Evolutionary conservation across 2,797 vertebrate species (phyloP).

Genomic region (Hemibagrus guttatus): DNA sequence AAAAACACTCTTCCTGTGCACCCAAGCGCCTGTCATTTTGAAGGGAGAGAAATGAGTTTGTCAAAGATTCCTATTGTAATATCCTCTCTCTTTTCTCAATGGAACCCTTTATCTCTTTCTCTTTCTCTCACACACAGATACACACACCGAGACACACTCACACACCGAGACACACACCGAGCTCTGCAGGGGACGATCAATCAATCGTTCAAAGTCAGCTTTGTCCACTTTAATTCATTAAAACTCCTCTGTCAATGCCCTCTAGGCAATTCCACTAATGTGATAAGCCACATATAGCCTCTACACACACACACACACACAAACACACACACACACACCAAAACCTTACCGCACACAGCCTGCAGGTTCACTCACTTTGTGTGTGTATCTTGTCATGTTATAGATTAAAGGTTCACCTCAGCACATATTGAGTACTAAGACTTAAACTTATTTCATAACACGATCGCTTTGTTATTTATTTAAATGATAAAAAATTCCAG

Average conservation of each 20-base stretch:
- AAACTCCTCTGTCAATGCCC: slow-evolving; percentile 73
- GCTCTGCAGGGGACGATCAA: slow-evolving; percentile 69
- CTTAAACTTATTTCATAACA: not conserved
- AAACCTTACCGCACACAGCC: not conserved
- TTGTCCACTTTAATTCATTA: slow-evolving; percentile 82
- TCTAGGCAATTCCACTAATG: slow-evolving; percentile 79
- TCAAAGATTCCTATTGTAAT: slow-evolving; percentile 30
- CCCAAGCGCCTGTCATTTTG: slow-evolving; percentile 15
- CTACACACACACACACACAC: slow-evolving; percentile 47
- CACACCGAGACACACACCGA: slow-evolving; percentile 40
- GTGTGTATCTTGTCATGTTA: not conserved
- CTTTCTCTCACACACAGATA: not conserved
- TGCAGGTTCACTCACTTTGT: not conserved
- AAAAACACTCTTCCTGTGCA: not conserved
- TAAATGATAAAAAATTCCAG: not conserved
- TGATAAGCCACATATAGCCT: slow-evolving; percentile 59
- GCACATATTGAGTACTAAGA: not conserved
- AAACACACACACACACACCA: slow-evolving; percentile 17
- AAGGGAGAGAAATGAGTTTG: slow-evolving; percentile 35
- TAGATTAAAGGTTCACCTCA: not conserved
- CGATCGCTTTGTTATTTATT: not conserved
- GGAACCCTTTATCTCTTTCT: slow-evolving; percentile 29
- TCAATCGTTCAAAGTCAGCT: slow-evolving; percentile 80
- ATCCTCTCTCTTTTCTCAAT: slow-evolving; percentile 28
- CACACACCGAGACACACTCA: not conserved